Evolutionary conservation across 2,888 invertebrate species (phyloP).

Genomic region (Ametastegia equiseti): DNA sequence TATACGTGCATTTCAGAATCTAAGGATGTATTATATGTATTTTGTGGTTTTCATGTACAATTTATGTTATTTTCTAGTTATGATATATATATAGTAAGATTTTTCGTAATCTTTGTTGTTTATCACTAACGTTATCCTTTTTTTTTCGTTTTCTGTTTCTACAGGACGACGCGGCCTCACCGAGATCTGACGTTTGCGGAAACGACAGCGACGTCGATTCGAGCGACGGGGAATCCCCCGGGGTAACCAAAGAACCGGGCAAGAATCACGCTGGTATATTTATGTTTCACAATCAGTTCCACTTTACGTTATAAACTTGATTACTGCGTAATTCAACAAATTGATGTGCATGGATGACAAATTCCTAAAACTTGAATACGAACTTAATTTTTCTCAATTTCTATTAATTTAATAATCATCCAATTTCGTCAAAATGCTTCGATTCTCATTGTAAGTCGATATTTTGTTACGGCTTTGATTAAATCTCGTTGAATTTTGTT

Average conservation of each 20-base stretch:
- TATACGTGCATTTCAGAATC: too few relatives aligned
- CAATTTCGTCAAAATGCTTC: background rate
- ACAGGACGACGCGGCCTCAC: constrained; percentile 72
- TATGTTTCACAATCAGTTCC: background rate
- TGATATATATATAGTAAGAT: too few relatives aligned
- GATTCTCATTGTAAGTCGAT: background rate
- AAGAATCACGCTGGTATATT: constrained; percentile 70
- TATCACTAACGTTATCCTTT: background rate
- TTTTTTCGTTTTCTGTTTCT: constrained; percentile 51
- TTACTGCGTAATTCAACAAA: too few relatives aligned
- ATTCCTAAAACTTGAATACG: too few relatives aligned
- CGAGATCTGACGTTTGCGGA: constrained; percentile 71
- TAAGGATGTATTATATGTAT: too few relatives aligned
- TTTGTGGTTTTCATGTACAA: too few relatives aligned
- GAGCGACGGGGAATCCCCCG: constrained; percentile 71
- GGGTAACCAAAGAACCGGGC: constrained; percentile 66
- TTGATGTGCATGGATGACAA: too few relatives aligned
- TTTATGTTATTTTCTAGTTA: too few relatives aligned
- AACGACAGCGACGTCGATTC: constrained; percentile 73
- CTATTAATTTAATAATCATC: too few relatives aligned
- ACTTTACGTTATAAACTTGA: background rate
- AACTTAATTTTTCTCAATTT: too few relatives aligned
- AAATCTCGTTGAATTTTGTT: background rate
- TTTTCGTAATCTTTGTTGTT: too few relatives aligned
- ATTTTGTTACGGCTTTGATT: background rate